These are phyloP conservation scores for Siphonodentalium dalli DNA, from an alignment of 2,888 invertebrate species.

Conservation along the genomic window DNA sequence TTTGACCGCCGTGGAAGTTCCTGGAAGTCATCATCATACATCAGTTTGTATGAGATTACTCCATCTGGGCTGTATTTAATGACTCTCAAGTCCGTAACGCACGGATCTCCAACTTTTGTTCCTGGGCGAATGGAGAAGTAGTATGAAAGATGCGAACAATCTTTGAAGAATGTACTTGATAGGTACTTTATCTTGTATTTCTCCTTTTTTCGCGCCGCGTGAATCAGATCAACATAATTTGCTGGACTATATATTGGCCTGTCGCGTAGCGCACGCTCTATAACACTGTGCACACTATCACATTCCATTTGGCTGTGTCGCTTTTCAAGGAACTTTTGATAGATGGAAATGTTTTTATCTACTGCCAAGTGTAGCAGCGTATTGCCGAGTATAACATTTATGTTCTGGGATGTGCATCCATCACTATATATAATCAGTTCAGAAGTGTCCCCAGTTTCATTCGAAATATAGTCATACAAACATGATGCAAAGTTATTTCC, in stretches of 20 bases:
- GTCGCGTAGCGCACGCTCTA: constrained; percentile 21
- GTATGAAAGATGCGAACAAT: constrained; percentile 10
- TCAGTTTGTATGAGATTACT: constrained; percentile 6
- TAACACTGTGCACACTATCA: constrained; percentile 29
- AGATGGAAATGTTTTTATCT: constrained; percentile 16
- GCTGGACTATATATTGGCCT: constrained; percentile 16
- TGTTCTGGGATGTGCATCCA: constrained; percentile 32
- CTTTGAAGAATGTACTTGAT: constrained; percentile 10
- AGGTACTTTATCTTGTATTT: constrained; percentile 19
- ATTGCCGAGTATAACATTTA: constrained; percentile 25
- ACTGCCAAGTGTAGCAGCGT: constrained; percentile 14
- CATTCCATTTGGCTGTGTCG: constrained; percentile 34
- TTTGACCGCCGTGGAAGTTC: neutral
- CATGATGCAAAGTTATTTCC: constrained; percentile 21
- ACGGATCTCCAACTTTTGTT: constrained; percentile 11
- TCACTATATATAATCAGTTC: constrained; percentile 28
- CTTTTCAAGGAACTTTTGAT: constrained; percentile 25
- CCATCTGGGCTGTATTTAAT: constrained; percentile 12
- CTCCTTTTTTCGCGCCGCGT: constrained; percentile 10
- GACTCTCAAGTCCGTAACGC: constrained; percentile 20
- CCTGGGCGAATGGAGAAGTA: constrained; percentile 23
- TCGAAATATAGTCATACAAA: constrained; percentile 11
- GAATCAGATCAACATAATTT: constrained; percentile 21
- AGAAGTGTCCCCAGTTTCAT: neutral
- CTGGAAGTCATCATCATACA: constrained; percentile 1